phyloP scores from a whole-genome alignment of 2,888 invertebrate genomes.

The Drosophila flavopinicola region DNA sequence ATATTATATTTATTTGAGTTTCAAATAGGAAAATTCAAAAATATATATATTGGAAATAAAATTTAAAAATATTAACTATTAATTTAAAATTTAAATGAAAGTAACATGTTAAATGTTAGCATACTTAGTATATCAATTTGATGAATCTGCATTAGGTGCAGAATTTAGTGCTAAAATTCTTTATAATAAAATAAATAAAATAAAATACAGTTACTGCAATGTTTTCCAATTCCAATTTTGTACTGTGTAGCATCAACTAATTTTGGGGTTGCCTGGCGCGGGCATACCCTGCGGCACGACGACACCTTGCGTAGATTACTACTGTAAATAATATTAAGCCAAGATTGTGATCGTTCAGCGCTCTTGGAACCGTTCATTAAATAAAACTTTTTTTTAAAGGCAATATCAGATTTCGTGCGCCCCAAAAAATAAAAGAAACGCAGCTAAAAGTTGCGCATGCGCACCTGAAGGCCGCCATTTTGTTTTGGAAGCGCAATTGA shows the following conservation, averaged over 20 bases:
- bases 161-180: no score
- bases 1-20: no score
- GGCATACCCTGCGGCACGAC: conserved; percentile 33
- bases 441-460: conserved; percentile 66
- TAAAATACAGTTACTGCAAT: no score
- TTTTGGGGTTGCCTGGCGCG: conserved; percentile 25
- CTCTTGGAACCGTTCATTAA: conserved; percentile 74
- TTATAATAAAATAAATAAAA: no score
- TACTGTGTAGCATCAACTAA: conserved; percentile 16
- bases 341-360: conserved; percentile 69
- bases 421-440: conserved; percentile 1
- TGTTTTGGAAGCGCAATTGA: conserved; percentile 57
- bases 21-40: no score
- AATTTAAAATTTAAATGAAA: no score
- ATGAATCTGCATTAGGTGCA: no score
- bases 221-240: no score
- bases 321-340: conserved; percentile 80
- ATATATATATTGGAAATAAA: no score
- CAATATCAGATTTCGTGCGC: conserved; percentile 65
- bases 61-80: no score
- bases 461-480: conserved; percentile 54
- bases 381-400: conserved; percentile 39
- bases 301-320: conserved; percentile 79
- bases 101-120: no score
- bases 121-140: no score